phyloP scores from a whole-genome alignment of 1,140 invertebrate species.

The Globodera rostochiensis region DNA sequence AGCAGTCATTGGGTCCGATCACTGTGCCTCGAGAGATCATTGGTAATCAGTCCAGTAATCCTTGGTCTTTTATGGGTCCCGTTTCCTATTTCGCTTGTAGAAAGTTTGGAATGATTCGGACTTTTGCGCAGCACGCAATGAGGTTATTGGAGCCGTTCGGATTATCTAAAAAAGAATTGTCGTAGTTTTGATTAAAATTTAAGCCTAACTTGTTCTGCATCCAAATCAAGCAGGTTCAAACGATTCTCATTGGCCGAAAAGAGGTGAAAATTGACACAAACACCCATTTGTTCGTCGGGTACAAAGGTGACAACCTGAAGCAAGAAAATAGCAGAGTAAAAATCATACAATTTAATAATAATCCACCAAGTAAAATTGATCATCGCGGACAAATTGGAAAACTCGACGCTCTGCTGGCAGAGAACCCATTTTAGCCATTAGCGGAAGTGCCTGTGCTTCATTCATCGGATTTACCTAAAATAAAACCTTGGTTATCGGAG shows the following conservation, averaged over 20 bases:
- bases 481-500: neutral
- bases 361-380: conserved; percentile 40
- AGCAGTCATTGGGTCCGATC: no score
- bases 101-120: neutral
- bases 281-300: conserved; percentile 33
- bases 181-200: neutral
- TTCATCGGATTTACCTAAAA: conserved; percentile 25
- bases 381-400: conserved; percentile 43
- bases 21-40: no score
- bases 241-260: conserved; percentile 27
- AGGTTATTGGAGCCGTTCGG: neutral
- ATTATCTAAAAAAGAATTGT: conserved; percentile 9
- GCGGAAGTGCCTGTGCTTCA: conserved; percentile 29
- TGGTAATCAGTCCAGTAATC: no score
- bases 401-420: conserved; percentile 32
- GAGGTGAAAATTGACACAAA: conserved; percentile 33
- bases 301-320: conserved; percentile 36
- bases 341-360: neutral
- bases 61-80: no score
- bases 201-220: conserved; percentile 12
- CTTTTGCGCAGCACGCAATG: conserved; percentile 12
- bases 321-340: no score
- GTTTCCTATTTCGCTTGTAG: neutral
- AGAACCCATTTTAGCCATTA: conserved; percentile 27
- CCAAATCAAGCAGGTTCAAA: conserved; percentile 19